These are phyloP conservation scores for Luffia ferchaultella DNA, from an alignment of 2,888 invertebrate genomes.

Conservation along the genomic window DNA sequence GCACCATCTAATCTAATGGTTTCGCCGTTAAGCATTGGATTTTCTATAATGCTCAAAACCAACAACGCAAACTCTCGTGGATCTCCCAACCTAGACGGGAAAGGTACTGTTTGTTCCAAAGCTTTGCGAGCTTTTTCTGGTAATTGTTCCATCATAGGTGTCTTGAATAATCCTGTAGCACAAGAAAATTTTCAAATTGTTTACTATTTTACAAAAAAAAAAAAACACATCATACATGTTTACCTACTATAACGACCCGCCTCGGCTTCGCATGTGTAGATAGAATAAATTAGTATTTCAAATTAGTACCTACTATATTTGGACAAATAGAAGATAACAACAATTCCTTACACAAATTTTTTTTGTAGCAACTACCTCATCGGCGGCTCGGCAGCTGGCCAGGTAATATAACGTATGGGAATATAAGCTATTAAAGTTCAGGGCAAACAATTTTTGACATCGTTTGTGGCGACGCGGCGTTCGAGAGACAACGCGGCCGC, in stretches of 20 bases:
- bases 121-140: conserved; percentile 57
- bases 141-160: conserved; percentile 54
- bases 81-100: conserved; percentile 59
- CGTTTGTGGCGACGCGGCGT: no score
- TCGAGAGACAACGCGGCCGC: no score
- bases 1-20: conserved; percentile 67
- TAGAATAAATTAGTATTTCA: no score
- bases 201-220: conserved; percentile 4
- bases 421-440: no score
- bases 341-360: no score
- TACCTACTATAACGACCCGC: no score
- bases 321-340: no score
- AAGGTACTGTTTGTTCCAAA: conserved; percentile 57
- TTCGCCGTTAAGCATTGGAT: conserved; percentile 66
- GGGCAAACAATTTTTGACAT: no score
- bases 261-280: not conserved
- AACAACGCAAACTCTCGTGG: conserved; percentile 63
- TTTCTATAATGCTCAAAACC: conserved; percentile 62
- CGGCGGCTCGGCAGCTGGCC: no score
- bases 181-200: not conserved
- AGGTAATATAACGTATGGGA: no score
- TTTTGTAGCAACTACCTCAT: no score
- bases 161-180: conserved; percentile 59
- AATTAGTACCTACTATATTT: no score
- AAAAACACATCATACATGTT: not conserved